Base-by-base conservation (phyloP, 2,888 invertebrate species). In the Junonia oenone region DNA sequence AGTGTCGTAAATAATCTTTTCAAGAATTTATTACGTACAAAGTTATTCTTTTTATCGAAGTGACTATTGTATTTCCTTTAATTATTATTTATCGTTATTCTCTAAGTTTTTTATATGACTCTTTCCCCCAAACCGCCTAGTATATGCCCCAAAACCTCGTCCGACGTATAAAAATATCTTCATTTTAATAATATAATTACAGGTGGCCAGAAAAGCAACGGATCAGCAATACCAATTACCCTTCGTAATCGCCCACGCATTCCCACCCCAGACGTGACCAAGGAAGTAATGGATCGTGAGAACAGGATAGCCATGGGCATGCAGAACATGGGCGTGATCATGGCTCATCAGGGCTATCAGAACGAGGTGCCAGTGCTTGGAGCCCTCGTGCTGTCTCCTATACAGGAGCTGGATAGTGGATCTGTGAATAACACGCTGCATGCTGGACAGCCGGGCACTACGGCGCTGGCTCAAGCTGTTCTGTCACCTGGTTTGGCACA, bases 221-320 rank as follows among this genome's bases (percentile, higher is more conserved):
- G 94, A 3, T 87, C 93, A 0, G 92, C 91, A 11, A 84, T 93
- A 31, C 92, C 94, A 6, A 91, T 93, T 61, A 92, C 92, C n/a
- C 84, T 94, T 60, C 95, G 95, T 73, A 94, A 95, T 72, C 92
- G 97, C 53, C 97, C 97, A n/a, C 92, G 97, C 51, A 96, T 97
- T 66, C 97, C 97, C 35, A 97, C 97, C 6, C 97, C 97, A 0
- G 97, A 97, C 76, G 96, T 96, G 6, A 94, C 95, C 29, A 96
- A 96, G 80, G 96, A 96, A 78, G 92, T 93, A 17, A 89, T 93
- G 57, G 95, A 95, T 67, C 92, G 94, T 53, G 95, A 95, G 71
- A 92, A 93, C 72, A 91, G 93, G 53, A 81, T 94, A 40, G 91
- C 92, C 1, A 81, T 85, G 79, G 87, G 84, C 62, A 81, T 85